phyloP scores from a whole-genome alignment of 2,797 vertebrate species.

The Champsocephalus esox region DNA sequence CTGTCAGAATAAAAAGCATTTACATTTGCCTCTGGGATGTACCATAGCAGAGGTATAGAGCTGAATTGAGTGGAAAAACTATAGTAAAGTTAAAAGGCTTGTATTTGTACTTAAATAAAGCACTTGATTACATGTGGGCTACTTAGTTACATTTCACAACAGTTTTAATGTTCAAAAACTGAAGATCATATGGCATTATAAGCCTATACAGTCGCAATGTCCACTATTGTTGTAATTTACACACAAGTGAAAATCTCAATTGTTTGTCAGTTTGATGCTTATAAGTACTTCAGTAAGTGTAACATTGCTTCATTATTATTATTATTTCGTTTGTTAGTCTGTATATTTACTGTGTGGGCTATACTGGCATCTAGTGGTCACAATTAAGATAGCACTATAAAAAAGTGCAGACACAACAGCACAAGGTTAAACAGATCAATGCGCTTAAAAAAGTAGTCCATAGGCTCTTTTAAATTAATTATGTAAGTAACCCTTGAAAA shows the following conservation, averaged over 20 bases:
- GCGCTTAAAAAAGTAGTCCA: conserved; percentile 66
- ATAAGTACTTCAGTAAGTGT: no score
- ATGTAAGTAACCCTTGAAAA: fast-evolving
- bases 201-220: neutral
- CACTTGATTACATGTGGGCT: neutral
- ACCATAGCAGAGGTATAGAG: no score
- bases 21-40: no score
- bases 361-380: conserved; percentile 61
- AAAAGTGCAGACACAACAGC: neutral
- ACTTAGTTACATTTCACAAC: neutral
- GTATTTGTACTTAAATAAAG: neutral
- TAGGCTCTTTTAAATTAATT: neutral
- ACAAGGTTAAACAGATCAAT: conserved; percentile 16
- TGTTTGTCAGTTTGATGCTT: neutral
- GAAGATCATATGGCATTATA: no score
- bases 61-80: no score
- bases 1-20: no score
- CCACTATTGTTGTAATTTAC: neutral
- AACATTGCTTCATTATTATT: neutral
- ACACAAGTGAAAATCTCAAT: no score
- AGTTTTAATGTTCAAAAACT: no score
- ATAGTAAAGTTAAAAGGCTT: no score
- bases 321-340: neutral
- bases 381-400: conserved; percentile 1
- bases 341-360: neutral